A percentile compares a stretch with the other conserved stretches of the same genome.
Conservation (phyloP, 2,113 vertebrate genomes). For the Oncorhynchus masou region DNA sequence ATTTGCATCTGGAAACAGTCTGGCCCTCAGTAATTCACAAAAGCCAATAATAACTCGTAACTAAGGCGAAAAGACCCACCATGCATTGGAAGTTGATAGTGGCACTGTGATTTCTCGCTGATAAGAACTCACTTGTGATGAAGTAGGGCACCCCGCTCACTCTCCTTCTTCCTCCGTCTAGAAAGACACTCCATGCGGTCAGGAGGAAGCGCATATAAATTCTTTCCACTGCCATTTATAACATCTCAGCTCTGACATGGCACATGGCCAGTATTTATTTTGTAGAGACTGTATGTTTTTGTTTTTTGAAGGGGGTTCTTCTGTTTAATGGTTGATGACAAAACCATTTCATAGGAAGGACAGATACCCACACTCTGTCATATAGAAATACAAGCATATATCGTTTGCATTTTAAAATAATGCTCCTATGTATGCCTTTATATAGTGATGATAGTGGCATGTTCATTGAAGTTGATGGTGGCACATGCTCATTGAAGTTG, state of each 20-base stretch:
- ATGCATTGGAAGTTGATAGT: too few relatives aligned
- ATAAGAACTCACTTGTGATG: constrained; percentile 37
- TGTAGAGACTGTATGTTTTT: not conserved
- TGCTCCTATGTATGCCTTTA: too few relatives aligned
- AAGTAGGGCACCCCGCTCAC: constrained; percentile 29
- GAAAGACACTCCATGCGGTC: not conserved
- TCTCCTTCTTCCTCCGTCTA: too few relatives aligned
- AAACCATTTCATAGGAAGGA: too few relatives aligned
- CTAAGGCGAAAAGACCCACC: constrained; percentile 42
- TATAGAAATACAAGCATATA: too few relatives aligned
- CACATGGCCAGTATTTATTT: not conserved
- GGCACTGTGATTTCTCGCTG: constrained; percentile 50
- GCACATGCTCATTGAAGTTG: too few relatives aligned
- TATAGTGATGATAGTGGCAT: too few relatives aligned
- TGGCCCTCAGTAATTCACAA: constrained; percentile 48
- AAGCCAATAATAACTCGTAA: constrained; percentile 59
- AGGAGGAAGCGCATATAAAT: constrained; percentile 44
- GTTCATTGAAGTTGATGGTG: too few relatives aligned
- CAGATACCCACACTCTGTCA: too few relatives aligned
- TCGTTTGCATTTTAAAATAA: too few relatives aligned
- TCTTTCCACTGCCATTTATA: constrained; percentile 33
- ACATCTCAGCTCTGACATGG: not conserved
- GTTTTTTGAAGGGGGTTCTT: too few relatives aligned
- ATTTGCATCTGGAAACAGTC: constrained; percentile 70
- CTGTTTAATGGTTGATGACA: too few relatives aligned